Evolutionary conservation across 1,140 invertebrate species (phyloP).

Genomic region (Brachionus calyciflorus): DNA sequence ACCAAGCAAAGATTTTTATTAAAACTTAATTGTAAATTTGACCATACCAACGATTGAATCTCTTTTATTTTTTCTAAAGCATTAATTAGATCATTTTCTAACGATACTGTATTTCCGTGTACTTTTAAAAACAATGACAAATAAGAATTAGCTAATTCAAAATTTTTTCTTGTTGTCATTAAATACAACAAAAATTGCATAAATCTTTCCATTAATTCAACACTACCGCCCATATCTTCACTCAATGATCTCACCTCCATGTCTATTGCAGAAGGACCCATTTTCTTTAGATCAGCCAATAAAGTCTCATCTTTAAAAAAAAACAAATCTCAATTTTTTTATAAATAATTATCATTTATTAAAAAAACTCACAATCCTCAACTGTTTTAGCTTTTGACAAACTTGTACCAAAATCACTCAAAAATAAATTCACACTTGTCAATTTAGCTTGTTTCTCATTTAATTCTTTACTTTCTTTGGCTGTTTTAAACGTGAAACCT

Average conservation of each 20-base stretch:
- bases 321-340: background rate
- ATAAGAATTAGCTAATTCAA: constrained; percentile 87
- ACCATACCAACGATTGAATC: constrained; percentile 68
- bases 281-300: constrained; percentile 72
- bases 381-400: constrained; percentile 11
- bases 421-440: background rate
- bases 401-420: background rate
- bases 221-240: constrained; percentile 69
- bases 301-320: constrained; percentile 58
- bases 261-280: constrained; percentile 81
- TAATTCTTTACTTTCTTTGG: constrained; percentile 49
- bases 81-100: constrained; percentile 64
- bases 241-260: constrained; percentile 79
- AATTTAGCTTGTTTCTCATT: constrained; percentile 20
- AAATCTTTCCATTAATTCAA: constrained; percentile 73
- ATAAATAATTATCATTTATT: background rate
- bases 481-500: constrained; percentile 75
- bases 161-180: constrained; percentile 74
- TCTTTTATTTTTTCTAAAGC: constrained; percentile 66
- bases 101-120: constrained; percentile 69
- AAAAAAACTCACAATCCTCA: background rate
- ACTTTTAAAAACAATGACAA: constrained; percentile 84
- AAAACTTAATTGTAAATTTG: constrained; percentile 69
- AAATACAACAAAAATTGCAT: constrained; percentile 72
- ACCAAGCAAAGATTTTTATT: constrained; percentile 73